Conservation (phyloP, 2,113 vertebrate genomes). For the Gallinago media region DNA sequence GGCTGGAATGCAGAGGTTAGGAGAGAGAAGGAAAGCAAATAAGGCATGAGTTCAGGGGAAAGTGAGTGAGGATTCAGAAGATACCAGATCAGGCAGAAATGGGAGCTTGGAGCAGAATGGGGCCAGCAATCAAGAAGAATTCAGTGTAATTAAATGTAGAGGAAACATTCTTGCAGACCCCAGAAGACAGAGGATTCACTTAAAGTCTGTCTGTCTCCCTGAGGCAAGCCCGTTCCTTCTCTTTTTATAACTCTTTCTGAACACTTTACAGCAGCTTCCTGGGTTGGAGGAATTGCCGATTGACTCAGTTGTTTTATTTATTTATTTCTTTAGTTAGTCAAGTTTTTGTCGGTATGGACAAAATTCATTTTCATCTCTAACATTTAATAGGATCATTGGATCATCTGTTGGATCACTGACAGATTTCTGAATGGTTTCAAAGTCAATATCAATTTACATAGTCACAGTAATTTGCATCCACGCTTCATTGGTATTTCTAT, state of each 20-base stretch:
- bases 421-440: neutral
- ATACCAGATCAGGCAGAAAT: neutral
- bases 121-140: neutral
- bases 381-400: neutral
- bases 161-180: neutral
- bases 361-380: neutral
- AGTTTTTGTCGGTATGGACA: neutral
- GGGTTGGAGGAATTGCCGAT: neutral
- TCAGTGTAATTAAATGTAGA: neutral
- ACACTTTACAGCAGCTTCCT: neutral
- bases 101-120: neutral
- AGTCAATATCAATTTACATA: neutral
- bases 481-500: neutral
- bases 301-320: neutral
- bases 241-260: neutral
- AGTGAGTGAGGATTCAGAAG: neutral
- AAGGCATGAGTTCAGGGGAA: neutral
- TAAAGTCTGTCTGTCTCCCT: neutral
- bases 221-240: neutral
- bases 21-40: neutral
- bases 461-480: neutral
- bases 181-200: neutral
- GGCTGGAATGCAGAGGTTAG: neutral
- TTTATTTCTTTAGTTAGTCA: neutral
- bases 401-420: neutral